Base-by-base conservation (phyloP, 1,140 invertebrate species). In the Hylyphantes graminicola region DNA sequence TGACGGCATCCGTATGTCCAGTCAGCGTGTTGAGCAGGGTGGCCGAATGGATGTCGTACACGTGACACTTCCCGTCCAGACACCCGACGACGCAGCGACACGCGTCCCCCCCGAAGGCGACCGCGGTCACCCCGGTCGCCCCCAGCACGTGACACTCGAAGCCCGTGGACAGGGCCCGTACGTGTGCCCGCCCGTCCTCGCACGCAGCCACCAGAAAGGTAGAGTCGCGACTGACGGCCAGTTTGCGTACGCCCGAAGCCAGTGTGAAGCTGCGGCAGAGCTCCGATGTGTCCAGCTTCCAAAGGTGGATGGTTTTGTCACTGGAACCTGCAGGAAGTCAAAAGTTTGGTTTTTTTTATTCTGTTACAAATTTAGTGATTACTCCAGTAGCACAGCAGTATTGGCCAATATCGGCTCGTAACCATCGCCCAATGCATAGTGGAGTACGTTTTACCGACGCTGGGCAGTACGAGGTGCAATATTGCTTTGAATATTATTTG, bases 301-400 rank as follows among this genome's bases (percentile, higher is more conserved):
- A 96, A 0, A 95, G 91, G 78, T 94, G 95, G 15, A 96, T 93
- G 8, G 93, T 94, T n/a, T 93, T 92, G 87, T 96, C 95, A 77
- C 92, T 91, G 12, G 95, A 95, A 3, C 85, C 85, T 86, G 48
- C 11, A 59, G 21, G 13, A 17, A 50, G 35, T 2, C 35, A 35
- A 35, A 35, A 35, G 35, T 35, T 35, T 35, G 1, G 35, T 35
- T 35, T 2, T 35, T 35, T 35, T 35, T 35, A n/a, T n/a, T n/a
- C n/a, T n/a, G n/a, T n/a, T n/a, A n/a, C n/a, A n/a, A n/a, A n/a
- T n/a, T n/a, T n/a, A n/a, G n/a, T n/a, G n/a, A n/a, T n/a, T n/a
- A n/a, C n/a, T n/a, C n/a, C n/a, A n/a, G n/a, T n/a, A n/a, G n/a
- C n/a, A n/a, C n/a, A n/a, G n/a, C n/a, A n/a, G n/a, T n/a, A n/a